Base-by-base conservation (phyloP, 2,797 vertebrate species). In the Mormyrus proboscirostris region DNA sequence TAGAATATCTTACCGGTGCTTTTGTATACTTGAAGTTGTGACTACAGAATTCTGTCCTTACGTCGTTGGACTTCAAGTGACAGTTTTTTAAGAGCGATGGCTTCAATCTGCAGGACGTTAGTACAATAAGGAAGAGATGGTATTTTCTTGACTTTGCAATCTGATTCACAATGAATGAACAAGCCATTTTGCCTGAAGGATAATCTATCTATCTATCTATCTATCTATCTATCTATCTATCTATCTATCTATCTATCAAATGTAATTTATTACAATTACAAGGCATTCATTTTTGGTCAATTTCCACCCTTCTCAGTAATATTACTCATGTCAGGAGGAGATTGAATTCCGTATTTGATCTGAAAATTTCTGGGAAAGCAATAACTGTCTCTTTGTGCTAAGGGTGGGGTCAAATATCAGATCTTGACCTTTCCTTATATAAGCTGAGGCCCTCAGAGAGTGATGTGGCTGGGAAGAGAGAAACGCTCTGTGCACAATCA, bases 21-120 rank as follows among this genome's bases (percentile, higher is more conserved):
- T 96, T 95, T 96, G 96, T 96, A 95, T 95, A 96, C 94, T 94
- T 95, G 93, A 93, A 94, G 93, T 95, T 94, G 91, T 90, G 76
- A 92, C 92, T 93, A 93, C 94, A 91, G 89, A 95, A 94, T 92
- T 95, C 93, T 95, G 94, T 93, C 93, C 92, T 88, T 91, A 92
- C 92, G 84, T 87, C 91, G 90, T 93, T 91, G 91, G 91, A 91
- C 90, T 94, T 95, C 92, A 12, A 95, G 90, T 94, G 91, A 92
- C 93, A 92, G 91, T 93, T 93, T 90, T 92, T 93, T 93, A 93
- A 93, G 94, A 95, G 95, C 95, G 92, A 90, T 92, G 84, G 93
- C 93, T 87, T 92, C 85, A 92, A 94, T 95, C 94, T 95, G 93
- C 92, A 93, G 92, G 92, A 93, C 91, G 93, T 93, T 94, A 91